Base-by-base conservation (phyloP, 2,797 vertebrate genomes). In the Xiphophorus birchmanni region DNA sequence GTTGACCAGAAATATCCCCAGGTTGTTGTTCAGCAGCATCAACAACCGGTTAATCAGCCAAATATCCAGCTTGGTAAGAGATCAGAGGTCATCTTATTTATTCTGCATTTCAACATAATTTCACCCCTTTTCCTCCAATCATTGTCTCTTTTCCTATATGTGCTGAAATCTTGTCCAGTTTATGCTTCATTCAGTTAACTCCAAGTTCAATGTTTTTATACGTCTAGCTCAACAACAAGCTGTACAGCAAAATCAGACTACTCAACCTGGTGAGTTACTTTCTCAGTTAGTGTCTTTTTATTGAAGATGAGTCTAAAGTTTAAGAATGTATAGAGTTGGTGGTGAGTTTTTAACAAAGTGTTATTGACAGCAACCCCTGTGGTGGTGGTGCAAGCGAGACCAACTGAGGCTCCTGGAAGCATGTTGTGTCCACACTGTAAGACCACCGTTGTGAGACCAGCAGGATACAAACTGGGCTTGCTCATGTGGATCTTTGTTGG, bases 371-470 rank as follows among this genome's bases (percentile, higher is more conserved):
- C 79, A 54, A 77, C 0, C 32, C 78, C 54, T 26, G 21, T 84
- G 17, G 29, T 93, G 74, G 5, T 94, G 32, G 2, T 88, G 32
- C 82, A 92, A 48, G 15, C 4, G 0, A 1, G 0, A 3, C 88
- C 89, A 0, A 44, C 4, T 0, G 88, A 93, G 0, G 0, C 11
- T 50, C 89, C 96, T 1, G 94, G 91, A 26, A 90, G 90, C 74
- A 96, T 94, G 76, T 73, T 40, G 37, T 97, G 97, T 76, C 94
- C 94, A 21, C 77, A 84, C 63, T 97, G 97, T 71, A 92, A 92
- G 44, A 92, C 81, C 82, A 88, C 45, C 26, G 90, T 97, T 8
- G 73, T 96, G 63, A 97, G 96, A 0, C 65, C 26, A 35, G 78
- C 78, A 0, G 60, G 72, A 35, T 71, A 94, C 83, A 93, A 74